phyloP scores from a whole-genome alignment of 1,140 invertebrate species.

The Drosophila teissieri region DNA sequence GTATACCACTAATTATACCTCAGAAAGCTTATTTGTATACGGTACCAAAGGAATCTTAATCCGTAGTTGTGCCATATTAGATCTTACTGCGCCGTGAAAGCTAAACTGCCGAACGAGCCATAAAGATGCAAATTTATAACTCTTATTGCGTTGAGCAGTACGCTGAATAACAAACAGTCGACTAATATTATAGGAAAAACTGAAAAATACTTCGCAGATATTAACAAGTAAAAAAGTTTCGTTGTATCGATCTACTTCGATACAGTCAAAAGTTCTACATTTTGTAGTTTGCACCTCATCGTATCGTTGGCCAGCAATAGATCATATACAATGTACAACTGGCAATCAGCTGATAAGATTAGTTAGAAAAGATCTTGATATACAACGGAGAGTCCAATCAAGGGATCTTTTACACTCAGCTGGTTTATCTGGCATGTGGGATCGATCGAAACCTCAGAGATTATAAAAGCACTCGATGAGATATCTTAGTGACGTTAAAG shows the following conservation, averaged over 20 bases:
- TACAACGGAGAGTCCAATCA: constrained; percentile 3
- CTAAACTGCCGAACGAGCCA: too few species aligned
- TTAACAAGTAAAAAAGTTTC: too few species aligned
- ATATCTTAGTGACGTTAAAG: constrained; percentile 19
- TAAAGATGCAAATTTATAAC: too few species aligned
- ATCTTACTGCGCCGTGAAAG: neutral
- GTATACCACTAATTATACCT: neutral
- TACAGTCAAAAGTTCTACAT: neutral
- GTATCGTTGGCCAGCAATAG: neutral
- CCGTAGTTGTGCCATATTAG: neutral
- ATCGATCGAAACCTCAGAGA: constrained; percentile 1
- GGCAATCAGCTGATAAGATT: constrained; percentile 14
- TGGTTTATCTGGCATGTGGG: neutral
- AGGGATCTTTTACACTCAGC: constrained; percentile 3
- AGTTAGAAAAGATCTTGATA: constrained; percentile 23
- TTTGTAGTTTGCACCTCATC: neutral
- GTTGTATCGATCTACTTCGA: too few species aligned
- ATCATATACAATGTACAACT: neutral
- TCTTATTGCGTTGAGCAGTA: neutral
- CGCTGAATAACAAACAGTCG: neutral
- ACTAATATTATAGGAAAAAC: neutral
- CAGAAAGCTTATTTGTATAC: neutral
- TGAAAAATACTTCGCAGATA: neutral
- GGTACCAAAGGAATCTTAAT: too few species aligned
- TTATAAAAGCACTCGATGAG: constrained; percentile 27